Base-by-base conservation (phyloP, 2,113 vertebrate species). In the Scomber colias region DNA sequence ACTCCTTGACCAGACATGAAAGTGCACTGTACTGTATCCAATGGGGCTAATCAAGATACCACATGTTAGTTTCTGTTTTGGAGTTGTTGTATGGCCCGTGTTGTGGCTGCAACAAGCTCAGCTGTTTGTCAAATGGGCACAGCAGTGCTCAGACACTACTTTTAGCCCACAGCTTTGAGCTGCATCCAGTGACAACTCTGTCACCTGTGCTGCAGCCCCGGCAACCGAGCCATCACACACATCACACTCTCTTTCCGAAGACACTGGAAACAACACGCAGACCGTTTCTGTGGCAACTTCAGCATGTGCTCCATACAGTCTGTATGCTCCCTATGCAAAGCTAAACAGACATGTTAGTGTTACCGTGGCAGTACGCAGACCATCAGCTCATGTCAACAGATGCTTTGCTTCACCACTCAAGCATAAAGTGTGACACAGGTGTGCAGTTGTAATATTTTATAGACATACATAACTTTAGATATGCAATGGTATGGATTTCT, bases 141-240 rank as follows among this genome's bases (percentile, higher is more conserved):
- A 27, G 78, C 82, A 71, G 60, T 82, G 77, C 83, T 89, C 90
- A 84, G 79, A 69, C 54, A 44, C 92, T 86, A 89, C 88, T 92
- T 91, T 92, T 90, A 93, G 91, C 86, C 51, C 49, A 46, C 57
- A 67, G 79, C 69, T 82, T 78, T 95, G 87, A 90, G 82, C 83
- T 46, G 51, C 83, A 69, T 89, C 87, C 75, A 91, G 75, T 57
- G 81, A 88, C 84, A 90, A 78, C 88, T 89, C 83, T 79, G 82
- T 90, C 92, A 94, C 90, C 89, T 90, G 88, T 86, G 84, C 84
- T 44, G 61, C 76, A 84, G 82, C 89, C 92, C 48, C 64, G 81
- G 77, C 79, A 84, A 88, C 89, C 68, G 0, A 70, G 64, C 79
- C 77, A 93, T 74, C 81, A 91, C 77, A 88, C 83, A 21, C 21